phyloP scores from a whole-genome alignment of 2,797 vertebrate genomes.

The Xiphorhynchus erythropygius region DNA sequence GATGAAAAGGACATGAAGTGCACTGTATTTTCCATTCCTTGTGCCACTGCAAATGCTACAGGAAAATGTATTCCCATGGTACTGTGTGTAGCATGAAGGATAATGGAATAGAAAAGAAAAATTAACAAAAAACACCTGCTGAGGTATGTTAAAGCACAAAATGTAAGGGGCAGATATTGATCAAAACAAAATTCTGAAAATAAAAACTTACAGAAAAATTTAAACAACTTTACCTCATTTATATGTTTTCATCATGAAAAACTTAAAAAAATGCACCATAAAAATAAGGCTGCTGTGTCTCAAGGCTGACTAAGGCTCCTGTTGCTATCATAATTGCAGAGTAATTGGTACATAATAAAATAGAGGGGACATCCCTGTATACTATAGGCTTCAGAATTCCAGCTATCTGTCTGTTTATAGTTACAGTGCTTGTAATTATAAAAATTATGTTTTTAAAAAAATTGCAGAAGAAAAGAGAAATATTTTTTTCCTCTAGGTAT shows the following conservation, averaged over 20 bases:
- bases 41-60: not conserved
- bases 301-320: not conserved
- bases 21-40: not conserved
- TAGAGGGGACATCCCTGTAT: not conserved
- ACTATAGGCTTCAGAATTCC: not conserved
- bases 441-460: not conserved
- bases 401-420: slow-evolving; percentile 11
- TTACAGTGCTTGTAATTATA: not conserved
- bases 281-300: not conserved
- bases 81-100: not conserved
- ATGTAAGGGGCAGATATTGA: not conserved
- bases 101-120: not conserved
- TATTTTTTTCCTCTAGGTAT: not conserved
- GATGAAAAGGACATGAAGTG: not conserved
- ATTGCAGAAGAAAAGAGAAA: not conserved
- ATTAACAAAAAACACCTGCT: not conserved
- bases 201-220: not conserved
- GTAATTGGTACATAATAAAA: slow-evolving; percentile 25
- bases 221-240: not conserved
- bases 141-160: not conserved
- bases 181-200: not conserved
- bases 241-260: not conserved
- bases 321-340: not conserved
- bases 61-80: not conserved
- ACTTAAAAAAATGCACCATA: not conserved